Percentiles rank a stretch among this genome's conserved stretches.
These are phyloP conservation scores for Copsychus sechellarum DNA, from an alignment of 2,113 vertebrate genomes.

Conservation along the genomic window DNA sequence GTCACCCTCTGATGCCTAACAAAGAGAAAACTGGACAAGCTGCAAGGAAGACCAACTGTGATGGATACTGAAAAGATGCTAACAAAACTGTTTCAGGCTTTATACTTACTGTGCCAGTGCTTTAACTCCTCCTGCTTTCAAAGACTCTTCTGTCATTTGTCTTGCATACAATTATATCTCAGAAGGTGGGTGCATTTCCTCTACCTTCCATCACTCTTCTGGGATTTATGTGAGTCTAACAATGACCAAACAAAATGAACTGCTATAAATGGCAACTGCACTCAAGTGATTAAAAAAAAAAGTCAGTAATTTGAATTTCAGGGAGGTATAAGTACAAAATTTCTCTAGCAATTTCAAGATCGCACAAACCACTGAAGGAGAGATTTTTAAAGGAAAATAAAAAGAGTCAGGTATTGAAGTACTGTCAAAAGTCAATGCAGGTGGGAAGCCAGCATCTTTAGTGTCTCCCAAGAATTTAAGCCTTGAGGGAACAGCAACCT, in stretches of 20 bases:
- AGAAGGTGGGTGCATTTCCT: neutral
- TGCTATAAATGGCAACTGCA: neutral
- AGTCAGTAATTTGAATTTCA: neutral
- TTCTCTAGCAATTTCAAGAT: neutral
- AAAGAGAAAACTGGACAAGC: neutral
- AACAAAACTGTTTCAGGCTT: neutral
- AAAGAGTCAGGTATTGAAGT: neutral
- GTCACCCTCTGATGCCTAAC: slow-evolving; percentile 11
- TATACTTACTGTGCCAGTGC: neutral
- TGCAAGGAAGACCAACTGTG: neutral
- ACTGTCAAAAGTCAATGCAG: neutral
- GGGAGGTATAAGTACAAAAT: neutral
- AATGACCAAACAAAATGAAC: neutral
- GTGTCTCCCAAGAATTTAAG: neutral
- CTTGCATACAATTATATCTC: neutral
- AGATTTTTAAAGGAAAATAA: neutral
- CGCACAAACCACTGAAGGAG: neutral
- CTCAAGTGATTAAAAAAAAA: neutral
- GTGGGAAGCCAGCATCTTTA: neutral
- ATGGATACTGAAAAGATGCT: neutral
- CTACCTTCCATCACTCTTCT: neutral
- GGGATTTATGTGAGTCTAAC: neutral
- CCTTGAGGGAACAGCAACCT: neutral
- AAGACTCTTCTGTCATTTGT: neutral
- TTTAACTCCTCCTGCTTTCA: slow-evolving; percentile 8